A percentile compares a stretch with the other conserved stretches of the same genome.
These are phyloP conservation scores for Cyanoliseus patagonus DNA, from an alignment of 2,113 vertebrate species.

Conservation along the genomic window DNA sequence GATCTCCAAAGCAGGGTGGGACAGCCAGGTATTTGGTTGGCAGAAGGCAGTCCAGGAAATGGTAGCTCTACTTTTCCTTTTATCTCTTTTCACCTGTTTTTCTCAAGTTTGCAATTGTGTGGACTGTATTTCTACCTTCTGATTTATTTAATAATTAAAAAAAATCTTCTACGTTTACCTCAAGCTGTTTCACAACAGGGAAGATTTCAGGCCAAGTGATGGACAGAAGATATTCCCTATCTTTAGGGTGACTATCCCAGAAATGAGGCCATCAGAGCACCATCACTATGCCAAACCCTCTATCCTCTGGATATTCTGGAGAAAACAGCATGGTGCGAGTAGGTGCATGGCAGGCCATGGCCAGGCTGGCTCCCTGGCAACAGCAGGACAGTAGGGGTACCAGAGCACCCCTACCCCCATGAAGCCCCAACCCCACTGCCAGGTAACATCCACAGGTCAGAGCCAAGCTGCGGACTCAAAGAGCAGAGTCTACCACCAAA, in stretches of 20 bases:
- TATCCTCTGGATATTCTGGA: not conserved
- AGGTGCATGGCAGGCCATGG: accelerated
- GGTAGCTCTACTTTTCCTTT: not conserved
- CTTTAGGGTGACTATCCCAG: not conserved
- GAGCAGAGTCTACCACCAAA: not conserved
- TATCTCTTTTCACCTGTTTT: not conserved
- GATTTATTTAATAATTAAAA: not conserved
- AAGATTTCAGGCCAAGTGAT: not conserved
- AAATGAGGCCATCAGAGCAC: not conserved
- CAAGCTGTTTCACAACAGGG: not conserved
- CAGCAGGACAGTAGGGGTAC: not conserved
- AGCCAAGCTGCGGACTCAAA: not conserved
- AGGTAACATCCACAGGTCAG: not conserved
- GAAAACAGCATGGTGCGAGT: accelerated
- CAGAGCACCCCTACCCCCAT: not conserved
- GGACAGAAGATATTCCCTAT: not conserved
- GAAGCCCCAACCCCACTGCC: not conserved
- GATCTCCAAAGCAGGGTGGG: not conserved
- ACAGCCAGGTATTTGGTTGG: not conserved
- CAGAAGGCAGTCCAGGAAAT: not conserved
- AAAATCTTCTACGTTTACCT: not conserved
- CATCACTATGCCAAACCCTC: not conserved
- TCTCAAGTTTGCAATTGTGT: not conserved
- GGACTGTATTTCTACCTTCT: not conserved
- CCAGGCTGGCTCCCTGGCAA: not conserved